These are phyloP conservation scores for Craterocephalus amniculus DNA, from an alignment of 2,797 vertebrate species.

Conservation along the genomic window DNA sequence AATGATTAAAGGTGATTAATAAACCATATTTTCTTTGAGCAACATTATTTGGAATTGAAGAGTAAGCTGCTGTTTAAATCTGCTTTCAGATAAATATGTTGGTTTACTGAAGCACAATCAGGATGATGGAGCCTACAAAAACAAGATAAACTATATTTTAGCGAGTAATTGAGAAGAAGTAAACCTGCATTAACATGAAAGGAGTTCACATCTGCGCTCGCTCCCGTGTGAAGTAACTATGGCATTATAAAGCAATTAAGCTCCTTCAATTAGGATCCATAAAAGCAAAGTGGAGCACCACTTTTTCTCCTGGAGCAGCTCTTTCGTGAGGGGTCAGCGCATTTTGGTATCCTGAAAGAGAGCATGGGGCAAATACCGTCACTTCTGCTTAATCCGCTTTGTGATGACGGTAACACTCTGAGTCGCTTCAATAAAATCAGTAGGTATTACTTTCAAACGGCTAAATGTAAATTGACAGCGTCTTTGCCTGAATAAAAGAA, in stretches of 20 bases:
- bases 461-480: conserved; percentile 66
- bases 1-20: conserved; percentile 11
- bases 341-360: conserved; percentile 64
- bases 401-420: conserved; percentile 65
- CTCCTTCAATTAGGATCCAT: conserved; percentile 85
- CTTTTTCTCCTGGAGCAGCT: conserved; percentile 65
- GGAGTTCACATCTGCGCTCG: conserved; percentile 64
- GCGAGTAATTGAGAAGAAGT: conserved; percentile 66
- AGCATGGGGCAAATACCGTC: conserved; percentile 63
- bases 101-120: conserved; percentile 36
- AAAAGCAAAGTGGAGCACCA: conserved; percentile 74
- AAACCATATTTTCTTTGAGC: conserved; percentile 1
- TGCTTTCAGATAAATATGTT: conserved; percentile 33
- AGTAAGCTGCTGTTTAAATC: conserved; percentile 16
- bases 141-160: conserved; percentile 17
- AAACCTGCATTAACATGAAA: conserved; percentile 80
- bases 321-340: conserved; percentile 72
- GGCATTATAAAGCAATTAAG: conserved; percentile 85
- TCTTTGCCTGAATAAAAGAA: conserved; percentile 45
- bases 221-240: conserved; percentile 74
- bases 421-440: conserved; percentile 76
- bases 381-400: conserved; percentile 76
- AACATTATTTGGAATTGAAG: conserved; percentile 21
- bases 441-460: conserved; percentile 68
- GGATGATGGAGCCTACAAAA: conserved; percentile 20